Evolutionary conservation across 2,797 vertebrate genomes (phyloP).

Genomic region (Enteromius fasciolatus): DNA sequence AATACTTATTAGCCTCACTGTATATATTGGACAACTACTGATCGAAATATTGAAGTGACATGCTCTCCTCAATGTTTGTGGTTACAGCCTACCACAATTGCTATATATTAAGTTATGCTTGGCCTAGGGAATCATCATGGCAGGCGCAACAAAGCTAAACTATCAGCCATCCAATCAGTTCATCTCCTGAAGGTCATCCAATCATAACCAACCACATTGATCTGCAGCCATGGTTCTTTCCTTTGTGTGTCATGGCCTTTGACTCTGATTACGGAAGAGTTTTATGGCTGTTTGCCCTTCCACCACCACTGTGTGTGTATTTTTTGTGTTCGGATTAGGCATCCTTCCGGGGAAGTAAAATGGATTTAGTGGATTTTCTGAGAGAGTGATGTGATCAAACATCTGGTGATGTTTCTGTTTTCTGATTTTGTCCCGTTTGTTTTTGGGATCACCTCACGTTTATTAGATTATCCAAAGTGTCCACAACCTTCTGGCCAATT

Average conservation of each 20-base stretch:
- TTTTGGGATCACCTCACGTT: conserved; percentile 23
- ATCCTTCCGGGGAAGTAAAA: conserved; percentile 26
- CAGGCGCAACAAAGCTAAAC: background rate
- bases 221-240: conserved; percentile 20
- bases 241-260: conserved; percentile 41
- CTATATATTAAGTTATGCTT: conserved; percentile 4
- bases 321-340: conserved; percentile 28
- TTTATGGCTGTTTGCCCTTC: conserved; percentile 12
- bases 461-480: conserved; percentile 33
- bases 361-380: conserved; percentile 22
- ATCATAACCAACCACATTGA: conserved; percentile 30
- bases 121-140: background rate
- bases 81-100: background rate
- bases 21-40: background rate
- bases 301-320: conserved; percentile 10
- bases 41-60: background rate
- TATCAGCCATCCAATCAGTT: background rate
- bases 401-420: conserved; percentile 37
- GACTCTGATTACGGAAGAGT: conserved; percentile 30
- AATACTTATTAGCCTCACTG: too few species aligned
- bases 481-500: background rate
- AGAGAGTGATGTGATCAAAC: conserved; percentile 24
- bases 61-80: background rate
- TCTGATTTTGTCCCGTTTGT: background rate
- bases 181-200: conserved; percentile 30